Evolutionary conservation across 2,888 invertebrate species (phyloP).

Genomic region (Heliconius hortense): DNA sequence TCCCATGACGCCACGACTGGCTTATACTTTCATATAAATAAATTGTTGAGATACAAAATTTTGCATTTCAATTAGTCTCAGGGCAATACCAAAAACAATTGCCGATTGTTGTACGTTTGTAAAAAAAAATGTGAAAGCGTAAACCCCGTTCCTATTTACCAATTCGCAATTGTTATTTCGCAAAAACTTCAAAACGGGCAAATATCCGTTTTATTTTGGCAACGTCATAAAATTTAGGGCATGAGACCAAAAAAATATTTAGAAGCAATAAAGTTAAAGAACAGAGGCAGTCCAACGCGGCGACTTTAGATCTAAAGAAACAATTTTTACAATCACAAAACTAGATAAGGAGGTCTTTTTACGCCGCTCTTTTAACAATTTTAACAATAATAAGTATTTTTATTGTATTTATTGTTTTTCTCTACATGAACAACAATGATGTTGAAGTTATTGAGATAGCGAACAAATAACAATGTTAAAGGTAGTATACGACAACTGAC

Average conservation of each 20-base stretch:
- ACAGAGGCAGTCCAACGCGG: conserved; percentile 39
- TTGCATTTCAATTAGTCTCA: too few species aligned
- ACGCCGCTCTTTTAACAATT: conserved; percentile 32
- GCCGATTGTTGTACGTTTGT: neutral
- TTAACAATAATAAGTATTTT: conserved; percentile 42
- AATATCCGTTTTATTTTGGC: conserved; percentile 29
- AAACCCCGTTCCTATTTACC: conserved; percentile 38
- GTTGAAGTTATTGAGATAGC: conserved; percentile 5
- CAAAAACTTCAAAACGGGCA: conserved; percentile 28
- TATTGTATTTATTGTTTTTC: conserved; percentile 39
- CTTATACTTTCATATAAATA: too few species aligned
- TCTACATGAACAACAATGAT: conserved; percentile 20
- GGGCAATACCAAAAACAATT: neutral
- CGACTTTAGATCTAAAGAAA: conserved; percentile 33
- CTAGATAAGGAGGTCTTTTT: conserved; percentile 42
- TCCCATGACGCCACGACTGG: too few species aligned
- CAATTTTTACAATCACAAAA: conserved; percentile 28
- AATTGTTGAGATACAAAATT: too few species aligned
- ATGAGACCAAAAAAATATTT: conserved; percentile 29
- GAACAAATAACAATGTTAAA: neutral
- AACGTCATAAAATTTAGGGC: conserved; percentile 33
- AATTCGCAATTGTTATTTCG: conserved; percentile 37
- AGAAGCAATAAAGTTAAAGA: conserved; percentile 39
- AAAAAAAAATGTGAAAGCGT: conserved; percentile 26
- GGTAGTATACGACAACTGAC: conserved; percentile 12